Base-by-base conservation (phyloP, 2,113 vertebrate genomes). In the Hyperopisus bebe region DNA sequence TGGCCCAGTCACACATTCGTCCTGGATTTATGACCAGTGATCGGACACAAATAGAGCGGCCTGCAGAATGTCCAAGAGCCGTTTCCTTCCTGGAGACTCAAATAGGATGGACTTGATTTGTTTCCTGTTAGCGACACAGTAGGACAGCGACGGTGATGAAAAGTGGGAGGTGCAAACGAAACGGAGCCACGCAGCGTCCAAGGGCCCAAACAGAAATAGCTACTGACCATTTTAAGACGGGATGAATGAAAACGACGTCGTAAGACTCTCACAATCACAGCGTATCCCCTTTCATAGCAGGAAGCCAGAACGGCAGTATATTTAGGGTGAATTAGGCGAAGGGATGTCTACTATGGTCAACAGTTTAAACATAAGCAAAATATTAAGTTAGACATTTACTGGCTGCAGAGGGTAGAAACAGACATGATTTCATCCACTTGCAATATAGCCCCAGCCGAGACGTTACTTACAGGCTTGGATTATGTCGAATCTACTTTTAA, bases 21-120 rank as follows among this genome's bases (percentile, higher is more conserved):
- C 86, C 62, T 58, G 92, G 92, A 94, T 94, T 93, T 94, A 94
- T 92, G 90, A 89, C 91, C 91, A 93, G 94, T 94, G 93, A 94
- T 90, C 77, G 91, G 70, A 39, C 88, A 80, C 89, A 90, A 94
- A 92, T 90, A 58, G 90, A 92, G 89, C 74, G 89, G 86, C 90
- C 89, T 90, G 31, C 19, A 66, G 86, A 91, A 46, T 91, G 88
- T 77, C 91, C 92, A 90, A 87, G 91, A 85, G 89, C 90, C 89
- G 48, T 88, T 90, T 88, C 88, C 89, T 82, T 88, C 70, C 90
- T 87, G 58, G 87, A 89, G 84, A 90, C 62, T 89, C 53, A 90
- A 93, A 92, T 74, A 66, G 87, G 87, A 31, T 44, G 44, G 82
- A 92, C 85, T 90, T 44, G 90, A 90, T 91, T 83, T 42, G 53